Evolutionary conservation across 2,113 vertebrate genomes (phyloP).

Genomic region (Mus pahari): DNA sequence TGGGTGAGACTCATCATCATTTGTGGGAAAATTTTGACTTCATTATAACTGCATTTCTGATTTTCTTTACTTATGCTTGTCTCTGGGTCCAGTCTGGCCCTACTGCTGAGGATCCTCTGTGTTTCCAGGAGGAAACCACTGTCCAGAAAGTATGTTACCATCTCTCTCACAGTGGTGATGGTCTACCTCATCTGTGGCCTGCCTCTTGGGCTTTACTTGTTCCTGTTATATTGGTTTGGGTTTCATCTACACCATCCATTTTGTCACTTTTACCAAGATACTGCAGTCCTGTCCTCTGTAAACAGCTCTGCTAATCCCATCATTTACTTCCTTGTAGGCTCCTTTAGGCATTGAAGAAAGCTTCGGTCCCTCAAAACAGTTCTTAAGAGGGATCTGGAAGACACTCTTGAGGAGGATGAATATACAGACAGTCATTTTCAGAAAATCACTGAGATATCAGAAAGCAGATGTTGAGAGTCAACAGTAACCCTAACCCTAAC

Average conservation of each 20-base stretch:
- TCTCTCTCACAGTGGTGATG: neutral
- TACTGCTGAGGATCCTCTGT: neutral
- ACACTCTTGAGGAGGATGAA: neutral
- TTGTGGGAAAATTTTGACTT: neutral
- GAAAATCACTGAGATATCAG: neutral
- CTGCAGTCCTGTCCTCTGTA: neutral
- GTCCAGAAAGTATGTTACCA: neutral
- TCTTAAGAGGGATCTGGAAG: slow-evolving; percentile 58
- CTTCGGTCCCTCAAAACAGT: neutral
- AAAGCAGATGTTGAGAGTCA: no score
- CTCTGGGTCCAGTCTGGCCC: neutral
- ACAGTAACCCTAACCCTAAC: no score
- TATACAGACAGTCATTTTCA: neutral
- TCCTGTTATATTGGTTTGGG: neutral
- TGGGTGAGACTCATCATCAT: neutral
- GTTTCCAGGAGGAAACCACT: neutral
- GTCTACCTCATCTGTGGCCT: slow-evolving; percentile 14
- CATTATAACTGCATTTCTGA: neutral
- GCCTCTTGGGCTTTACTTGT: neutral
- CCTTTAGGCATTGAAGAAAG: neutral
- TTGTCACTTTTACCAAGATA: neutral
- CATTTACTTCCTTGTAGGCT: neutral
- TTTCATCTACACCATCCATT: accelerated
- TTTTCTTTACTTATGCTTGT: neutral
- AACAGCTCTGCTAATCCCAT: neutral